Conservation (phyloP, 2,888 invertebrate species). For the Agrochola circellaris region DNA sequence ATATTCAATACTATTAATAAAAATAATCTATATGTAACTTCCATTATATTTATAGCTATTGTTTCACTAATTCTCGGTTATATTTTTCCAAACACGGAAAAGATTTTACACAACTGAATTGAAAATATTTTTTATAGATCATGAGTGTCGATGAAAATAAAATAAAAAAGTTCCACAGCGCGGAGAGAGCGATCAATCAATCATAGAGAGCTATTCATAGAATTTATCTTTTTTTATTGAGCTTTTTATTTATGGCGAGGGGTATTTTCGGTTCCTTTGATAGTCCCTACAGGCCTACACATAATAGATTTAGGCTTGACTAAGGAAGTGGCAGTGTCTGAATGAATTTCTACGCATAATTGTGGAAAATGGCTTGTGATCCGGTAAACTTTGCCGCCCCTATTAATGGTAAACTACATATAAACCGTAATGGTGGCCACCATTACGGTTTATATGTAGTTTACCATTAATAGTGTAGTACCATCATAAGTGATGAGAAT, state of each 20-base stretch:
- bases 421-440: not conserved
- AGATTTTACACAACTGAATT: conserved; percentile 17
- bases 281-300: too few species aligned
- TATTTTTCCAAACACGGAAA: conserved; percentile 13
- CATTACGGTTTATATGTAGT: too few species aligned
- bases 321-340: not conserved
- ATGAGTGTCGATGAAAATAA: conserved; percentile 29
- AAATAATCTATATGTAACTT: not conserved
- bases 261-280: conserved; percentile 11
- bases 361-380: not conserved
- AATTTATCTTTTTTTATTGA: conserved; percentile 26
- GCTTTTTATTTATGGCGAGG: conserved; percentile 29
- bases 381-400: not conserved
- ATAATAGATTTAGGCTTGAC: not conserved
- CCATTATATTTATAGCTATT: not conserved
- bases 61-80: not conserved
- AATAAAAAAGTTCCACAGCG: conserved; percentile 23
- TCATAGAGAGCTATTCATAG: conserved; percentile 39
- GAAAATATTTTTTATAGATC: conserved; percentile 23
- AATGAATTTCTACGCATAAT: not conserved
- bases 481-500: too few species aligned
- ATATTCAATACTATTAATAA: conserved; percentile 3
- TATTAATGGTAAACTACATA: too few species aligned
- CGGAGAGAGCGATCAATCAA: conserved; percentile 36
- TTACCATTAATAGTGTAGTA: too few species aligned